Evolutionary conservation across 2,113 vertebrate genomes (phyloP).

Genomic region (Corythornis cristatus): DNA sequence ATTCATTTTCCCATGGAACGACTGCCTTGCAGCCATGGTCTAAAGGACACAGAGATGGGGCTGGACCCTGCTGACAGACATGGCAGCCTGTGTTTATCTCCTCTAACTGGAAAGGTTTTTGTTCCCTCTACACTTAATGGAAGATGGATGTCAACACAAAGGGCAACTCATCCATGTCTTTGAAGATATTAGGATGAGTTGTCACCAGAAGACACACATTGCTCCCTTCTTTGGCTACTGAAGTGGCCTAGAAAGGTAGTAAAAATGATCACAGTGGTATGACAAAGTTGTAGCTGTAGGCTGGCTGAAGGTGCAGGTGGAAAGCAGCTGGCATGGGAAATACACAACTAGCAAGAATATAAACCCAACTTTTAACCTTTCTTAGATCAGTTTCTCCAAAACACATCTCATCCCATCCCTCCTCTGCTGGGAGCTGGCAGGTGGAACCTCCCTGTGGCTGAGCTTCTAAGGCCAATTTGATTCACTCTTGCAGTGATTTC

Average conservation of each 20-base stretch:
- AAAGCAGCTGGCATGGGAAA: background rate
- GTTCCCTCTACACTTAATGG: background rate
- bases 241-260: background rate
- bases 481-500: background rate
- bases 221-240: background rate
- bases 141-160: background rate
- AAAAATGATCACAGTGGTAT: background rate
- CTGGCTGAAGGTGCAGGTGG: background rate
- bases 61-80: background rate
- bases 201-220: background rate
- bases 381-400: background rate
- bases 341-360: background rate
- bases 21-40: background rate
- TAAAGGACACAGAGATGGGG: background rate
- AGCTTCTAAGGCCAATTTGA: background rate
- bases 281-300: background rate
- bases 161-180: background rate
- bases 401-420: background rate
- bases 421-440: background rate
- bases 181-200: background rate
- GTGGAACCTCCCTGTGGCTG: background rate
- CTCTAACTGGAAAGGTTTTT: background rate
- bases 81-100: background rate
- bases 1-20: background rate
- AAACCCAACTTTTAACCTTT: background rate